phyloP scores from a whole-genome alignment of 2,113 vertebrate species.

The Eulemur rufifrons region DNA sequence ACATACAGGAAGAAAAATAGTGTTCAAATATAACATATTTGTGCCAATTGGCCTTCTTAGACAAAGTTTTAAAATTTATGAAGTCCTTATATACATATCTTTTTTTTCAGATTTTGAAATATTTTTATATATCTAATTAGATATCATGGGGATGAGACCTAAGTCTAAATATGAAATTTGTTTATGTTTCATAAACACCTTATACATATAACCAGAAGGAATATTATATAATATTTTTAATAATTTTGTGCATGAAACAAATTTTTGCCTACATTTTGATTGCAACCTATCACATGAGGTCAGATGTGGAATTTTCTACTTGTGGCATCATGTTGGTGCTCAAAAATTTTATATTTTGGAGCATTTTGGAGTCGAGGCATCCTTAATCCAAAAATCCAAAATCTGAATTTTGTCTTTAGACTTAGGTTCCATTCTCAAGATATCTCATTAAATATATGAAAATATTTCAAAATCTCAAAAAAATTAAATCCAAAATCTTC shows the following conservation, averaged over 20 bases:
- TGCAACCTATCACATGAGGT: not conserved
- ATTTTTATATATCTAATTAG: not conserved
- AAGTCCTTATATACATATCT: not conserved
- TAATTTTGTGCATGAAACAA: not conserved
- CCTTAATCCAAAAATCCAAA: not conserved
- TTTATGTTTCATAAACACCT: no score
- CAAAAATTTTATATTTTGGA: not conserved
- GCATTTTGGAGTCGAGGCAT: not conserved
- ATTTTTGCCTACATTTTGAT: not conserved
- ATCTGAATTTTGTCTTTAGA: not conserved
- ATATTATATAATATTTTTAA: not conserved
- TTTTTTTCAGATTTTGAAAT: not conserved
- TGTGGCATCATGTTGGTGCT: not conserved
- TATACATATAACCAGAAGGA: no score
- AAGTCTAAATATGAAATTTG: not conserved
- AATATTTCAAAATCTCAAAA: no score
- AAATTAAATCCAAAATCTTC: no score
- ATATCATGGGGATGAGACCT: not conserved
- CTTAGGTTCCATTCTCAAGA: no score
- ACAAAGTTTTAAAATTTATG: not conserved
- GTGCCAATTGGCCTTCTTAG: not conserved
- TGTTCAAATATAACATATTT: not conserved
- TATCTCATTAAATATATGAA: no score
- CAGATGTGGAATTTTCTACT: not conserved
- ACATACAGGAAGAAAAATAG: not conserved